Base-by-base conservation (phyloP, 1,140 invertebrate genomes). In the Drosophila lini region DNA sequence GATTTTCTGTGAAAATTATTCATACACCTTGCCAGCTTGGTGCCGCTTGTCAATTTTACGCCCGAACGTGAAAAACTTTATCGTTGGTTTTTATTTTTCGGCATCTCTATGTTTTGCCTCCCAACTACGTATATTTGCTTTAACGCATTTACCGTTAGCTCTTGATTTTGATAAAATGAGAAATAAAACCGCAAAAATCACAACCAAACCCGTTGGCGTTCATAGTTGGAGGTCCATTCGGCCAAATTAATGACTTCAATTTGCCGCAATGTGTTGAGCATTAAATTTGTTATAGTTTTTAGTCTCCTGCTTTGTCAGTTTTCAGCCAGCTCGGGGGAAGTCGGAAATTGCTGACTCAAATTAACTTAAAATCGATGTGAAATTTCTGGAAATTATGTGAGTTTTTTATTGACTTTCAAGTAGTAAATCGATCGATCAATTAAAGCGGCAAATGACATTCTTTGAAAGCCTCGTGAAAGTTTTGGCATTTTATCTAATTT, bases 201-300 rank as follows among this genome's bases (percentile, higher is more conserved):
- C 13, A 16, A 5, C 15, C 25, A 71, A 80, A 80, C 80, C 48
- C 52, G 81, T 70, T 83, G 40, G 38, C 61, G 48, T 58, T 68
- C 19, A 52, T 31, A 50, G 64, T 44, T 38, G 38, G 38, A 50
- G 60, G 56, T 59, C 55, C 58, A 76, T 80, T 79, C 19, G 70
- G 63, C 59, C 50, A 67, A 80, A 83, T 82, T 75, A 75, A 83
- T 75, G 63, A 79, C 70, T 56, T 48, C 48, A 82, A 81, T 78
- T 77, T 81, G 74, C 74, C 67, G 57, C 69, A 82, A 75, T 83
- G 71, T 67, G 64, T 73, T 60, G 52, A 70, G 48, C 64, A 75
- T 67, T 76, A 83, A 79, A 76, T 80, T 80, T 56, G 64, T 48
- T 67, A 56, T 47, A 50, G 76, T 65, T 83, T 59, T 83, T 63